phyloP scores from a whole-genome alignment of 37 sponge, comb jelly and placozoan genomes.

The Beroe forskalii region DNA sequence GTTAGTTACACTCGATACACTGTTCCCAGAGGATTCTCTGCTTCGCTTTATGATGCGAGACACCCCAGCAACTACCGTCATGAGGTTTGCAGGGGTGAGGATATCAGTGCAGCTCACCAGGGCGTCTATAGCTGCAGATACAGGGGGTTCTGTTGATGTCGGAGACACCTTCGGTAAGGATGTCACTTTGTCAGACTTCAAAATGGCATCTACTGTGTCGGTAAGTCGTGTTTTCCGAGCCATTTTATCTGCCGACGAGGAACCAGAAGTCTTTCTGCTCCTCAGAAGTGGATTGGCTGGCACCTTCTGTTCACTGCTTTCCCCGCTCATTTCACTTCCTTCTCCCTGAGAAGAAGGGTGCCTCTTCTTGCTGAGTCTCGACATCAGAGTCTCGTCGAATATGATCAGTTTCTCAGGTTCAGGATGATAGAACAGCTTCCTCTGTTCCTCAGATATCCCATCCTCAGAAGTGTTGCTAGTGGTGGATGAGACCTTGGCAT shows the following conservation, averaged over 20 bases:
- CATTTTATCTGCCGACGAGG: background rate
- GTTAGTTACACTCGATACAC: conserved; percentile 18
- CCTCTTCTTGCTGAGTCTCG: conserved; percentile 19
- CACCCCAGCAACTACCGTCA: background rate
- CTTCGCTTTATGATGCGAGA: background rate
- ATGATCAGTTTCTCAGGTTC: conserved; percentile 54
- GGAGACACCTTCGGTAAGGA: background rate
- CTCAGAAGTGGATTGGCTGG: conserved; percentile 4
- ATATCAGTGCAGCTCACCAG: background rate
- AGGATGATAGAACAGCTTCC: background rate
- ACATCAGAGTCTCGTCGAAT: conserved; percentile 14
- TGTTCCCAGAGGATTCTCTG: conserved; percentile 44
- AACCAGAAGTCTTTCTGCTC: background rate
- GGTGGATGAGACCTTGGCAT: conserved; percentile 15
- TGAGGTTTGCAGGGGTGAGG: background rate
- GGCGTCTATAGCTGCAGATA: background rate
- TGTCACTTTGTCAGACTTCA: conserved; percentile 3
- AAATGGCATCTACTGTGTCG: conserved; percentile 30
- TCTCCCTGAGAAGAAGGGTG: background rate
- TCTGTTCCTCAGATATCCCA: background rate
- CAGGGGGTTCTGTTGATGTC: background rate
- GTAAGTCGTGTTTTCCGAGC: background rate
- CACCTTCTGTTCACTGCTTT: background rate
- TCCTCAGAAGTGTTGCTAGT: background rate
- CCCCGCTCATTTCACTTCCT: background rate